These are phyloP conservation scores for Aphis gossypii DNA, from an alignment of 1,140 invertebrate genomes.

Conservation along the genomic window DNA sequence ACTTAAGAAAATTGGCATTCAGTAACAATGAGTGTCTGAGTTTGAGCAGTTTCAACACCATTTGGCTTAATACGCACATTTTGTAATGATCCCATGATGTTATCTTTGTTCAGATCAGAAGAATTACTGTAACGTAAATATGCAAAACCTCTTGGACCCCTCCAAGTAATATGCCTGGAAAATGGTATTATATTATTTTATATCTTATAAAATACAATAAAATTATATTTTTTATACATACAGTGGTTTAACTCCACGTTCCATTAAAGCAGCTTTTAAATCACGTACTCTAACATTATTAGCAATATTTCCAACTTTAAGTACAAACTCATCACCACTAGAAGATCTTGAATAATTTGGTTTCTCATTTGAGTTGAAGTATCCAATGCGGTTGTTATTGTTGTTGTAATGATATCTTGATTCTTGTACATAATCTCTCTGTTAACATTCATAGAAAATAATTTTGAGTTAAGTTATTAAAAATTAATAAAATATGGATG, in stretches of 20 bases:
- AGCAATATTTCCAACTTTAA: slow-evolving; percentile 70
- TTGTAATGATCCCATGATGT: slow-evolving; percentile 54
- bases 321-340: slow-evolving; percentile 66
- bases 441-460: slow-evolving; percentile 34
- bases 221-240: neutral
- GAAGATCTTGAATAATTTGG: slow-evolving; percentile 45
- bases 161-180: slow-evolving; percentile 71
- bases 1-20: slow-evolving; percentile 49
- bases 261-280: slow-evolving; percentile 71
- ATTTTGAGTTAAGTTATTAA: neutral
- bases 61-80: slow-evolving; percentile 55
- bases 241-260: slow-evolving; percentile 71
- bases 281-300: slow-evolving; percentile 70
- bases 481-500: neutral
- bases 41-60: slow-evolving; percentile 53
- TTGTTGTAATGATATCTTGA: slow-evolving; percentile 32
- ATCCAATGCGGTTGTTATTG: slow-evolving; percentile 24
- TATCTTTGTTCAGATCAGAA: slow-evolving; percentile 21
- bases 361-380: slow-evolving; percentile 44
- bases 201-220: neutral
- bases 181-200: neutral
- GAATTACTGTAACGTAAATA: slow-evolving; percentile 72
- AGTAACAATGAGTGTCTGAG: slow-evolving; percentile 51
- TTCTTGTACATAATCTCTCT: slow-evolving; percentile 38
- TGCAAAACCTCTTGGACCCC: slow-evolving; percentile 71